Evolutionary conservation across 2,113 vertebrate species (phyloP), one percentile per base, ranked within the genome.

Genomic region (Pheucticus melanocephalus): DNA sequence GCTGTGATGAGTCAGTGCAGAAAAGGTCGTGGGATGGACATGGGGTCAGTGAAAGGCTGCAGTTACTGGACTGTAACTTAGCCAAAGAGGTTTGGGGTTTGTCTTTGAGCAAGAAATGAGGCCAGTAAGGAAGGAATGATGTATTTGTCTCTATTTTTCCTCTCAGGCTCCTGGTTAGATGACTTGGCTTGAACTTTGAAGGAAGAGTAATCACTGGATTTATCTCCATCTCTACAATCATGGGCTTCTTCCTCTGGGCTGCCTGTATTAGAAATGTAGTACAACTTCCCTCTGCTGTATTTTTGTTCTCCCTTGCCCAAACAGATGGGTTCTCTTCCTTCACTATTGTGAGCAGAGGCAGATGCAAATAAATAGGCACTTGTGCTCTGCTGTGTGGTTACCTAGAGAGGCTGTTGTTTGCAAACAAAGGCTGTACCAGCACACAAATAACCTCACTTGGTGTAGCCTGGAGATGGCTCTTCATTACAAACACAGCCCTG

Each of bases 321-420:
- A 54, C 78, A 92, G 84, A 72, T 71, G 73, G n/a, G 37, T 91
- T 90, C 75, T 18, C 39, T 95, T 88, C 78, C 82, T 73, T 70
- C 30, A 35, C 82, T 90, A 6, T 54, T 86, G 63, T 51, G 39
- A 86, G 33, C 4, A 2, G 53, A 88, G 60, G 59, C 91, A 87
- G 82, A 76, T 33, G 51, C 71, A 90, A 88, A 91, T 77, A 82
- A 94, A 85, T n/a, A 82, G 85, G 64, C 72, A 63, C 33, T 94
- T 76, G 53, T 71, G 54, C 56, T 93, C n/a, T 28, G 81, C 56
- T 76, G 59, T 91, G 69, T 84, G 83, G 86, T 96, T 92, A 96
- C 94, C 83, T 94, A 60, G 93, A 90, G 82, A 96, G 91, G 90
- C 81, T 6, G 40, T 35, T 94, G 73, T 82, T 80, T 91, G 92